A percentile compares a stretch with the other conserved stretches of the same genome.
Evolutionary conservation across 2,113 vertebrate genomes (phyloP).

Genomic region (Ancistrus triradiatus): DNA sequence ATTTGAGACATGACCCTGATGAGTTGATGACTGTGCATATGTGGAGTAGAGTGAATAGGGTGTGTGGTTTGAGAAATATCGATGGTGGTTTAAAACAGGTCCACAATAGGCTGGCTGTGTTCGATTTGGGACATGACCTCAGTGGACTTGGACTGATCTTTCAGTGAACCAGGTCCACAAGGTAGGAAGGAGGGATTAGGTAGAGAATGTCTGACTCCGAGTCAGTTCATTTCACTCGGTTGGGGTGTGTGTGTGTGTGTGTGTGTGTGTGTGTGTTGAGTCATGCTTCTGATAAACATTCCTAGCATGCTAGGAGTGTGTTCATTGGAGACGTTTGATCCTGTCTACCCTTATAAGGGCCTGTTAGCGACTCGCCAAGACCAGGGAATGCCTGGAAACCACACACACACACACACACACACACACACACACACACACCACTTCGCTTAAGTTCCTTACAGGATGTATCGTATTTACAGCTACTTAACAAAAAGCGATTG

Average conservation of each 20-base stretch:
- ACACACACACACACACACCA: conserved; percentile 22
- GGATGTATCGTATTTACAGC: background rate
- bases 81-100: too few species aligned
- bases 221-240: background rate
- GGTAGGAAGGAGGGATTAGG: too few species aligned
- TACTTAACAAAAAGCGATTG: background rate
- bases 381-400: conserved; percentile 33
- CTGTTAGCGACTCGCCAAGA: conserved; percentile 17
- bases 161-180: too few species aligned
- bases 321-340: conserved; percentile 55
- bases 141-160: too few species aligned
- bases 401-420: conserved; percentile 25
- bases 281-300: conserved; percentile 46
- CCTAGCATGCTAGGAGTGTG: conserved; percentile 44
- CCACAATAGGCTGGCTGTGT: too few species aligned
- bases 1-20: too few species aligned
- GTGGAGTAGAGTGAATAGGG: too few species aligned
- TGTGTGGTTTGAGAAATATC: too few species aligned
- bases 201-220: too few species aligned
- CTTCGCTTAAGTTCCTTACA: background rate
- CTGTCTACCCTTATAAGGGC: conserved; percentile 61
- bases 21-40: too few species aligned
- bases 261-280: conserved; percentile 24
- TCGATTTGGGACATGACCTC: too few species aligned
- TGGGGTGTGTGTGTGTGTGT: conserved; percentile 10